phyloP scores from a whole-genome alignment of 2,888 invertebrate genomes.

The Clanis bilineata region DNA sequence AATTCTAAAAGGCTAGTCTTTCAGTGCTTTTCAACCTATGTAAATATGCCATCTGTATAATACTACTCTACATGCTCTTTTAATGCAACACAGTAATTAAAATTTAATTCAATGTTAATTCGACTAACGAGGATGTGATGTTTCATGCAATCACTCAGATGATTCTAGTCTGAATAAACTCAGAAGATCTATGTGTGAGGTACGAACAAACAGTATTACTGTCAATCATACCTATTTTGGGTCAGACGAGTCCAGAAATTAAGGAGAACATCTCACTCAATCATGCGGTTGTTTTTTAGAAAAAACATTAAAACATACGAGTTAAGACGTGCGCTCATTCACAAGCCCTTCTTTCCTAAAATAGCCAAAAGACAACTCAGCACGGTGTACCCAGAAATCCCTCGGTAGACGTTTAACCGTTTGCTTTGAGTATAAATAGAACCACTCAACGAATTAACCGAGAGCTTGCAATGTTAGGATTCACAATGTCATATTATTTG shows the following conservation, averaged over 20 bases:
- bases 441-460: constrained; percentile 46
- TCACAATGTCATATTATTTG: not conserved
- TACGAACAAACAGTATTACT: not conserved
- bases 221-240: not conserved
- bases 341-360: constrained; percentile 51
- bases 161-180: not conserved
- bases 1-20: too few species aligned
- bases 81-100: too few species aligned
- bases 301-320: constrained; percentile 21
- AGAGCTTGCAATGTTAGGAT: constrained; percentile 15
- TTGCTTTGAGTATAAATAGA: constrained; percentile 70
- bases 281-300: not conserved
- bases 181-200: not conserved
- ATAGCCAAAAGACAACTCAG: constrained; percentile 60
- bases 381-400: constrained; percentile 62
- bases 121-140: too few species aligned
- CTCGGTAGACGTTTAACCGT: constrained; percentile 63
- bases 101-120: too few species aligned
- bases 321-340: constrained; percentile 42
- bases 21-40: too few species aligned
- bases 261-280: constrained; percentile 9
- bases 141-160: not conserved
- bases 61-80: too few species aligned
- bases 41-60: too few species aligned
- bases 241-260: not conserved